Percentiles rank a stretch among this genome's conserved stretches.
Evolutionary conservation across 1,140 invertebrate genomes (phyloP).

Genomic region (Chironomus tepperi): DNA sequence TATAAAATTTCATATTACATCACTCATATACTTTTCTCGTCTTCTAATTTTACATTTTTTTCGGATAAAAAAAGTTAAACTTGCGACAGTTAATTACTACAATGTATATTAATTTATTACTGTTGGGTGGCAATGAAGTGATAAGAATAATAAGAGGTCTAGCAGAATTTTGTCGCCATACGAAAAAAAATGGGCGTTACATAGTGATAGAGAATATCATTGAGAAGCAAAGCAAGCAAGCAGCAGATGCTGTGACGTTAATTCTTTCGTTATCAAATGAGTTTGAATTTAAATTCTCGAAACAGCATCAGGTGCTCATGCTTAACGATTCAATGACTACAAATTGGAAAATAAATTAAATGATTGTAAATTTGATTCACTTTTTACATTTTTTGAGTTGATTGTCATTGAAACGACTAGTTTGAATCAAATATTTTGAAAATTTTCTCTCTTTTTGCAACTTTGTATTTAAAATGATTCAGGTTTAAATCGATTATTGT

Average conservation of each 20-base stretch:
- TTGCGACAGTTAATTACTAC: too few relatives aligned
- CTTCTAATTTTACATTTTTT: too few relatives aligned
- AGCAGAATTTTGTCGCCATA: neutral
- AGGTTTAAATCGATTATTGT: too few relatives aligned
- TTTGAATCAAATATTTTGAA: too few relatives aligned
- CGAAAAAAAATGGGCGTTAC: neutral
- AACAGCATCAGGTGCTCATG: neutral
- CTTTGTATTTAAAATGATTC: too few relatives aligned
- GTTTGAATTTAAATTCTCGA: neutral
- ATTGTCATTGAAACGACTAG: too few relatives aligned
- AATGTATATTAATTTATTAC: neutral
- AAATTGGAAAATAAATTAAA: slow-evolving; percentile 4
- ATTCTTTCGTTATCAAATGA: neutral
- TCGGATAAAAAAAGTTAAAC: too few relatives aligned
- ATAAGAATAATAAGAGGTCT: neutral
- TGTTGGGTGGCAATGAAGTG: neutral
- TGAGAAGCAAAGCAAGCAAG: neutral
- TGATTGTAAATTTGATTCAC: neutral
- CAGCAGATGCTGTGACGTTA: neutral
- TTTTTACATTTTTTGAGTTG: too few relatives aligned
- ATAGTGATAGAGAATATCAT: neutral
- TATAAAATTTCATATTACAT: neutral
- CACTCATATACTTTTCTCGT: neutral
- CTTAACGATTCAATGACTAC: neutral
- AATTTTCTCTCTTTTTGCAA: too few relatives aligned